Base-by-base conservation (phyloP, 2,797 vertebrate genomes). In the Zalophus californianus region DNA sequence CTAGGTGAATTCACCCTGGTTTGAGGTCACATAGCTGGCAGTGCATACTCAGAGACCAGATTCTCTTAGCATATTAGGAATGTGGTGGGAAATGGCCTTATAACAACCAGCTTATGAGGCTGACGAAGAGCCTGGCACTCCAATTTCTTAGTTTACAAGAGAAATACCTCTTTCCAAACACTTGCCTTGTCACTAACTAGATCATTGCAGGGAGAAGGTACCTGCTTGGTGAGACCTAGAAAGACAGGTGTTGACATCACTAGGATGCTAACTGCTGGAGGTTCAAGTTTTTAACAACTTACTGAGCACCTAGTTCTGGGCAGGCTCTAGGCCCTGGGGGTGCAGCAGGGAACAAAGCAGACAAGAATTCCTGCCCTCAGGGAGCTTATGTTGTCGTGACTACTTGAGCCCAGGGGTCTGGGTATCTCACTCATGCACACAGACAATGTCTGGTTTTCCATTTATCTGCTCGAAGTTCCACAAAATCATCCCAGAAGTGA, bases 381-480 rank as follows among this genome's bases (percentile, higher is more conserved):
- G 23, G 48, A 60, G 0, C 8, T 1, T 62, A 5, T 50, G 4
- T 73, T 72, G 29, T 13, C 25, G 20, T 1, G 21, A 64, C 41
- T 70, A 7, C 85, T 77, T 72, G 54, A 64, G 14, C 12, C 32
- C 11, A 25, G 48, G 70, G 10, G 13, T 29, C 35, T 96, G 35
- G 6, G 10, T 58, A 38, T 78, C 35, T 88, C 5, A 15, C 0
- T 15, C 48, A 29, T 56, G 54, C 44, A 41, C 13, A 79, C 14
- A 54, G 38, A 35, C 73, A 73, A 18, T 0, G 7, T 56, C 5
- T 73, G 41, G 32, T 2, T 20, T 86, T 64, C 41, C 6, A 4
- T 93, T 93, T 86, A 66, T 96, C 73, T 93, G 29, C 27, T 96
- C 38, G 50, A 62, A 79, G 35, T 23, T 79, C 50, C 1, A 23